These are phyloP conservation scores for Bradypodion pumilum DNA, from an alignment of 2,797 vertebrate genomes.

Conservation along the genomic window DNA sequence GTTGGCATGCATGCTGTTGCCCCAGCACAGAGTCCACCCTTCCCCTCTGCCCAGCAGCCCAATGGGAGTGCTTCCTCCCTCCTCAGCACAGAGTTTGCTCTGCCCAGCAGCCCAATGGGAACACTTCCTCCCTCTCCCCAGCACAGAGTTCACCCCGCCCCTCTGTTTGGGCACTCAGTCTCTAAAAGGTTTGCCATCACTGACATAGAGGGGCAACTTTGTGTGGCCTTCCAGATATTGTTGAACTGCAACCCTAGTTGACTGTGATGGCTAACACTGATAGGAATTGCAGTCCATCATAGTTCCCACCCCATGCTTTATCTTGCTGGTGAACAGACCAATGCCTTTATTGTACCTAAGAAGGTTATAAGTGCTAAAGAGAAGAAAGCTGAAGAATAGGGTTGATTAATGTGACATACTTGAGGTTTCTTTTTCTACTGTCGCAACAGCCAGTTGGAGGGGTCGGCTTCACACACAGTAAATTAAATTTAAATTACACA, in stretches of 20 bases:
- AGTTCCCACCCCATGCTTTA: no score
- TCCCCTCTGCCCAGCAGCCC: no score
- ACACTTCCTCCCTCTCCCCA: no score
- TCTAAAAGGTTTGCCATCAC: no score
- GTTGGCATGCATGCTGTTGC: no score
- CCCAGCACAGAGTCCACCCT: no score
- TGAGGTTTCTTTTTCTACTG: conserved; percentile 76
- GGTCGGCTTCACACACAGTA: conserved; percentile 78
- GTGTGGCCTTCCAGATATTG: background rate
- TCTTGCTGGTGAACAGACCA: conserved; percentile 29
- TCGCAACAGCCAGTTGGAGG: conserved; percentile 73
- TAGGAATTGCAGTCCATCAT: background rate
- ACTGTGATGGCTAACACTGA: background rate
- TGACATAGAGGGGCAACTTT: no score
- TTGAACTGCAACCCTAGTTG: background rate
- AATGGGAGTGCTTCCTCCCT: no score
- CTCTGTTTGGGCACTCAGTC: no score
- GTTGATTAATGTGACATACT: conserved; percentile 85
- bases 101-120: no score
- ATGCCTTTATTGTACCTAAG: conserved; percentile 48
- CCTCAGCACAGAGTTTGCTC: no score
- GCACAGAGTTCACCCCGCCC: no score
- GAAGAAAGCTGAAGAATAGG: conserved; percentile 80
- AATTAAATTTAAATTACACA: conserved; percentile 87
- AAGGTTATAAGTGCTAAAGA: conserved; percentile 71